A percentile compares a stretch with the other conserved stretches of the same genome.
Conservation (phyloP, 2,888 invertebrate genomes). For the Atrina japonica region DNA sequence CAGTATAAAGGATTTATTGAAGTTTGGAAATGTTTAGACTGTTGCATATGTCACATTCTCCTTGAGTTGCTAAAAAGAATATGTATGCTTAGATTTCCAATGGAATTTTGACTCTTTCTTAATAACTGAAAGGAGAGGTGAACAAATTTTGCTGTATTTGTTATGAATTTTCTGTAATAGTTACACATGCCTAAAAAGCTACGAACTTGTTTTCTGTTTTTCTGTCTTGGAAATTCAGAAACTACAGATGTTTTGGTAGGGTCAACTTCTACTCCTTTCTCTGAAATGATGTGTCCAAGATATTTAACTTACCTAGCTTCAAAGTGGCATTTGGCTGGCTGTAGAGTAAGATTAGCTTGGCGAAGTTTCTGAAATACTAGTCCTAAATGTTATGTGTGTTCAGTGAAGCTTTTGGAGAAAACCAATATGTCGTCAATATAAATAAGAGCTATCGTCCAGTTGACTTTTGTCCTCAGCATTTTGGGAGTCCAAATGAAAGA, state of each 20-base stretch:
- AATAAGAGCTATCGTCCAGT: constrained; percentile 49
- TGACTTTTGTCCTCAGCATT: constrained; percentile 42
- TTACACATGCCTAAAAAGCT: constrained; percentile 22
- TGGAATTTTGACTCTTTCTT: constrained; percentile 44
- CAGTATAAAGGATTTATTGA: constrained; percentile 39
- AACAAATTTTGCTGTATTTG: constrained; percentile 46
- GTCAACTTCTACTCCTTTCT: constrained; percentile 49
- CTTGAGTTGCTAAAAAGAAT: constrained; percentile 43
- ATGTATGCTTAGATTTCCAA: constrained; percentile 45
- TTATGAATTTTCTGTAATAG: constrained; percentile 37
- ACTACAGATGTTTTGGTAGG: constrained; percentile 47
- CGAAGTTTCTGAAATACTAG: constrained; percentile 44
- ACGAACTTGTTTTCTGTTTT: constrained; percentile 9
- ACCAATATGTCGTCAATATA: constrained; percentile 57
- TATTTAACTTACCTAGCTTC: constrained; percentile 45
- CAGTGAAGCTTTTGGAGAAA: constrained; percentile 41
- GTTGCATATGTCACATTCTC: constrained; percentile 30
- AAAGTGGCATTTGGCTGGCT: constrained; percentile 53
- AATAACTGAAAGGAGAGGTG: constrained; percentile 45
- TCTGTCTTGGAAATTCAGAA: constrained; percentile 32
- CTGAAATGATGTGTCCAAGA: constrained; percentile 54
- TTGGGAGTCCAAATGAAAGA: constrained; percentile 45
- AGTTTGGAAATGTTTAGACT: constrained; percentile 45
- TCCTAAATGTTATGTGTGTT: constrained; percentile 44
- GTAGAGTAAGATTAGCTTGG: constrained; percentile 50